These are phyloP conservation scores for Falco cherrug DNA, from an alignment of 2,797 vertebrate species.

Conservation along the genomic window DNA sequence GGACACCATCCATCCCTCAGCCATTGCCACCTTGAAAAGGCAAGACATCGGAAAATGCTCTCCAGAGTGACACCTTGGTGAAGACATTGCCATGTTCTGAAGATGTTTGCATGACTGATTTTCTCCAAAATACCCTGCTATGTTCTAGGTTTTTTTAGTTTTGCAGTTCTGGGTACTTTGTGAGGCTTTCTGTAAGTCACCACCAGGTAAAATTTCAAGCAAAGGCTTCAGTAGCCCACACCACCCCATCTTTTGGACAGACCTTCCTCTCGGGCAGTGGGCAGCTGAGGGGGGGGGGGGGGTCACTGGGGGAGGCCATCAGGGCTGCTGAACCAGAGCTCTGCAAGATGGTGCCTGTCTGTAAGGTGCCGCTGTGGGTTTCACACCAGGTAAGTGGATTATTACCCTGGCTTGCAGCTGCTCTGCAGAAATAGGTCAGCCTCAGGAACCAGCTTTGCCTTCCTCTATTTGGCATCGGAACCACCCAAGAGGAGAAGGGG, in stretches of 20 bases:
- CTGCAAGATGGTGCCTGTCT: neutral
- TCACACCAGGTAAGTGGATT: slow-evolving; percentile 45
- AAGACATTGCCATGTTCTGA: neutral
- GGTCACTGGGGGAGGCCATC: neutral
- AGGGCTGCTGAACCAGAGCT: neutral
- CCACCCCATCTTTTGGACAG: neutral
- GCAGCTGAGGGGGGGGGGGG: neutral
- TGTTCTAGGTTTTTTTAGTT: neutral
- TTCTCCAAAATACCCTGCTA: neutral
- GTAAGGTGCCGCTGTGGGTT: slow-evolving; percentile 27
- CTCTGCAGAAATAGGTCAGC: slow-evolving; percentile 54
- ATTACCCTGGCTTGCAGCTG: slow-evolving; percentile 47
- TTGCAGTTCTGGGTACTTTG: neutral
- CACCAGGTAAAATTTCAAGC: neutral
- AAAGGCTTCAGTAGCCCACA: neutral
- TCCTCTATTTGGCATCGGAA: neutral
- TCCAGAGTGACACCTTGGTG: neutral
- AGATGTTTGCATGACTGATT: neutral
- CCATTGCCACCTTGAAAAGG: neutral
- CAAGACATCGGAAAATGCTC: fast-evolving
- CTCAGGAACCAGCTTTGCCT: neutral
- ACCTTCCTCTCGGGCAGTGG: fast-evolving
- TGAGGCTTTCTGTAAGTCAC: neutral
- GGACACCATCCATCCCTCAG: neutral
- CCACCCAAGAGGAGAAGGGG: slow-evolving; percentile 23